Base-by-base conservation (phyloP, 1,140 invertebrate species). In the Drosophila orena region DNA sequence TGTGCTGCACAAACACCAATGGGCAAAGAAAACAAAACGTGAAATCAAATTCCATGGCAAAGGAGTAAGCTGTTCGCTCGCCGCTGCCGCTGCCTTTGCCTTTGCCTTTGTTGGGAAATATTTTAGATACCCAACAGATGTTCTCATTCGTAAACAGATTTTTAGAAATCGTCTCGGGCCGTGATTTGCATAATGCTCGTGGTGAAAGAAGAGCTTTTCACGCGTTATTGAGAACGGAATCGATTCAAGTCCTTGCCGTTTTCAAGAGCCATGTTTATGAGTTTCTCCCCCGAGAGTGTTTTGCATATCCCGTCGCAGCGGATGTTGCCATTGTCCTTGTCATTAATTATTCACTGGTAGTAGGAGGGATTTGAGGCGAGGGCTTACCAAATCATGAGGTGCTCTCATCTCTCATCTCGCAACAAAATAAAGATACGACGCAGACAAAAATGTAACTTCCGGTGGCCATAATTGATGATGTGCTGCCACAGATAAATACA, bases 381-480 rank as follows among this genome's bases (percentile, higher is more conserved):
- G 58, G 15, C 7, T 55, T 61, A 27, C 59, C 43, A 46, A 72
- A 62, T 79, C 71, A 76, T 44, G 59, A 76, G 77, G 61, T 34
- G 52, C 53, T 77, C 60, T 61, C 55, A 50, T 12, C 58, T 24
- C 78, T 24, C 24, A 24, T 5, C 24, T 5, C 3, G 58, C 52
- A 85, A 74, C 77, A 80, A 85, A 76, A 85, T 77, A 71, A 79
- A 79, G 76, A 79, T 66, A 69, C 57, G 60, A 54, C 43, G 58
- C 56, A 65, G 69, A 88, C 75, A 86, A 77, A 72, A 89, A 79
- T 79, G 68, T 66, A 43, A 69, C 84, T 84, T 88, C 83, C 83
- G 83, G 69, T 84, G 42, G 66, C 71, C 79, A 89, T 89, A 88
- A 88, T 88, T 88, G 83, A 88, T 88, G 83, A 89, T 88, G 57